A percentile compares a stretch with the other conserved stretches of the same genome.
Conservation (phyloP, 2,113 vertebrate species). For the Protobothrops flavoviridis region DNA sequence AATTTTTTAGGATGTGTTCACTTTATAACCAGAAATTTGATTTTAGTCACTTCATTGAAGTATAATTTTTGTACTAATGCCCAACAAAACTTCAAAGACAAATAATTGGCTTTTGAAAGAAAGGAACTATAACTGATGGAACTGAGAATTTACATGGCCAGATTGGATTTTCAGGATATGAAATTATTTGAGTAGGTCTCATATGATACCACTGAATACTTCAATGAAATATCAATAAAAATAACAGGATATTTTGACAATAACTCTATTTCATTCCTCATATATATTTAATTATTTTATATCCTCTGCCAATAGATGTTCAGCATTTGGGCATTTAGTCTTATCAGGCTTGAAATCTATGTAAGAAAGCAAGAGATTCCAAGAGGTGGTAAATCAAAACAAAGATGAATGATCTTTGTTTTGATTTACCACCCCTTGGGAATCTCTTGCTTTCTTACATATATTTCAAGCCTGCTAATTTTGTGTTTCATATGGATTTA, state of each 20-base stretch:
- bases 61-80: not conserved
- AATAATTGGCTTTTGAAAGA: not conserved
- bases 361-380: too few relatives aligned
- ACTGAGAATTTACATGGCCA: not conserved
- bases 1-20: not conserved
- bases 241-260: not conserved
- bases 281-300: not conserved
- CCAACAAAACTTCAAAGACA: not conserved
- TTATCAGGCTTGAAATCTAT: not conserved
- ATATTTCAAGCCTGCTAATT: not conserved
- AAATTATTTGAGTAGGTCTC: not conserved
- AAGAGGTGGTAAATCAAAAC: too few relatives aligned
- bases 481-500: not conserved
- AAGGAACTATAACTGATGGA: not conserved
- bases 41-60: not conserved
- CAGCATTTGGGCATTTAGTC: not conserved
- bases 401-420: not conserved
- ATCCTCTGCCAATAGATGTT: not conserved
- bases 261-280: not conserved
- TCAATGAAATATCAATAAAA: not conserved
- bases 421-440: not conserved
- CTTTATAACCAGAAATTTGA: not conserved
- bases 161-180: not conserved
- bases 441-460: not conserved
- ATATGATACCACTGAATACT: not conserved